A percentile compares a stretch with the other conserved stretches of the same genome.
Conservation (phyloP, 2,113 vertebrate genomes). For the Vulpes lagopus region DNA sequence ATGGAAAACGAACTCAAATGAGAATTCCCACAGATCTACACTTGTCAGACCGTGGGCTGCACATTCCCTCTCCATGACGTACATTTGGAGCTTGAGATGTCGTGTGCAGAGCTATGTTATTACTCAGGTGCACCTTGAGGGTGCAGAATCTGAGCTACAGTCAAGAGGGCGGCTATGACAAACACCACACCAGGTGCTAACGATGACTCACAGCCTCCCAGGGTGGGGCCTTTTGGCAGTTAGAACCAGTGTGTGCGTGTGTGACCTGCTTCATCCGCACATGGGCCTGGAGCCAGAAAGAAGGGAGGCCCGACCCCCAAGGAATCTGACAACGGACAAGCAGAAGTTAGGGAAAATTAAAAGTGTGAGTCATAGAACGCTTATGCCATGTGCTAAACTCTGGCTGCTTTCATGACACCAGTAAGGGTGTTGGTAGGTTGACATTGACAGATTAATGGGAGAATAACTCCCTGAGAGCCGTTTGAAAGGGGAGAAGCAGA, state of each 20-base stretch:
- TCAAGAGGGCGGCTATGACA: constrained; percentile 9
- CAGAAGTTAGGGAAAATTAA: constrained; percentile 46
- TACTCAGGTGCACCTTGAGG: constrained; percentile 61
- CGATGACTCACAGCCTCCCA: constrained; percentile 65
- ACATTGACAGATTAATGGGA: constrained; percentile 67
- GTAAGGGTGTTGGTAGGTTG: constrained; percentile 41
- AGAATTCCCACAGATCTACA: constrained; percentile 34
- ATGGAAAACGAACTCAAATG: neutral
- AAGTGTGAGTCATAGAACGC: constrained; percentile 40
- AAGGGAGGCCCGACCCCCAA: neutral
- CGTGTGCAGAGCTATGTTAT: neutral
- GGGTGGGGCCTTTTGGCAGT: constrained; percentile 38
- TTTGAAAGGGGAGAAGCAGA: constrained; percentile 69
- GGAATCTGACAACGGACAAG: neutral
- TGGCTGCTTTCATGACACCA: neutral
- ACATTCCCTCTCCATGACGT: neutral
- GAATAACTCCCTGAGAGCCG: neutral
- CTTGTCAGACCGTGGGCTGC: neutral
- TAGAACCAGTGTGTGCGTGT: neutral
- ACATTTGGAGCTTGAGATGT: fast-evolving
- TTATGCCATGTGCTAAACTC: neutral
- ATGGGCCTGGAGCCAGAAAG: constrained; percentile 16
- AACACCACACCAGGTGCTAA: constrained; percentile 54
- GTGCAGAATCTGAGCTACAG: neutral
- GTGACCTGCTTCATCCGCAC: neutral